Evolutionary conservation across 2,888 invertebrate species (phyloP), one percentile per base, ranked within the genome.

Genomic region (Fabriciana adippe): DNA sequence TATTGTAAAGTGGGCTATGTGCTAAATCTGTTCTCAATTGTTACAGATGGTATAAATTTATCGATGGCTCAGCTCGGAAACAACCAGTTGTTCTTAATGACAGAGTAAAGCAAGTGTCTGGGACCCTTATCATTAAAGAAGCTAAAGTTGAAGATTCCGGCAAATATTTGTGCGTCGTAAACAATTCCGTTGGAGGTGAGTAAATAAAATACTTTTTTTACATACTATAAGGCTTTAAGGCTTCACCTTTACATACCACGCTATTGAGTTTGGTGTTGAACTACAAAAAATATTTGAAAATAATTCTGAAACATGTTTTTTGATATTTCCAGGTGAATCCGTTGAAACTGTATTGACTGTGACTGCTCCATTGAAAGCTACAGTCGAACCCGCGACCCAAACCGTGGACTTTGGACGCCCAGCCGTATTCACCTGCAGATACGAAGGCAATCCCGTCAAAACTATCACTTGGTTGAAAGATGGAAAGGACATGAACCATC

Each of bases 11-110:
- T 45, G 18, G 18, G 1, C 15, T 55, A 67, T 14, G 15, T 21
- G 72, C 81, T 90, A 77, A 92, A 85, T 82, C 60, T 69, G 35
- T 78, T 92, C 83, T 92, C 84, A 77, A 80, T 94, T 94, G 93
- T 96, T 96, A 15, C 95, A 98, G 98, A 94, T 98, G 97, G 98
- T 98, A 97, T 90, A 98, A 98, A 87, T 97, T 97, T 89, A 95
- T 97, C 79, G 97, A 97, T 78, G 97, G 97, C 64, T 96, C 97
- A 1, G 95, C 95, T 4, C 94, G 97, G 65, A 97, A 97, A 83
- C 97, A 97, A 85, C 96, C 97, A n/a, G 97, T 98, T n/a, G 94
- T 95, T 50, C 90, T 98, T 74, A 96, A 97, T 84, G 98, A 98
- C 72, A 94, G 98, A 78, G 96, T 98, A 21, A 97, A 97, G 79